Evolutionary conservation across 1,140 invertebrate genomes (phyloP).

Genomic region (Zophobas morio): DNA sequence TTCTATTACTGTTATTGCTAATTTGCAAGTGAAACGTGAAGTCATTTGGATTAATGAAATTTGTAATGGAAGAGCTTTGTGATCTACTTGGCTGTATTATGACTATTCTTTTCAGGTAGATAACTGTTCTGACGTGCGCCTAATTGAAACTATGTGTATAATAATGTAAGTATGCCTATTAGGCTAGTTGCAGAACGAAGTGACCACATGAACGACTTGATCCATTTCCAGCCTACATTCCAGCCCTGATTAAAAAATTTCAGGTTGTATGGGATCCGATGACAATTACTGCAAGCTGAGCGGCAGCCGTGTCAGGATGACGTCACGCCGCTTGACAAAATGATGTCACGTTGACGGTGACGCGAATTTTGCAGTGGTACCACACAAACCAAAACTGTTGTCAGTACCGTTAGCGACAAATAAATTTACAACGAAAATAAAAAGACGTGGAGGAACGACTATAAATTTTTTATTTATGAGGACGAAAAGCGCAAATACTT

Average conservation of each 20-base stretch:
- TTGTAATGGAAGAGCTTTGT: slow-evolving; percentile 14
- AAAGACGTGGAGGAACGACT: slow-evolving; percentile 18
- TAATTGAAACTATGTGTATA: slow-evolving; percentile 41
- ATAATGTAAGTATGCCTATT: slow-evolving; percentile 34
- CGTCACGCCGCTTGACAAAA: too few relatives aligned
- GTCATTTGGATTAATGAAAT: slow-evolving; percentile 9
- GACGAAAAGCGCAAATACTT: slow-evolving; percentile 28
- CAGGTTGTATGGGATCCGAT: slow-evolving; percentile 14
- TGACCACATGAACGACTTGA: slow-evolving; percentile 8
- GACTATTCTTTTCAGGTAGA: slow-evolving; percentile 38
- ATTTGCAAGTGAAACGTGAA: slow-evolving; percentile 13
- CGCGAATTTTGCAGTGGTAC: slow-evolving; percentile 15
- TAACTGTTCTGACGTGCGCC: slow-evolving; percentile 34
- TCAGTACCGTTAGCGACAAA: slow-evolving; percentile 15
- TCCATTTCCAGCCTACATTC: slow-evolving; percentile 19
- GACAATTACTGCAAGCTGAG: slow-evolving; percentile 1
- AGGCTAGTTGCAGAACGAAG: slow-evolving; percentile 28
- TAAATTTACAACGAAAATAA: slow-evolving; percentile 7
- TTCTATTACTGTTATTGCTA: slow-evolving; percentile 6
- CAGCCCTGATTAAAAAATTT: slow-evolving; percentile 26
- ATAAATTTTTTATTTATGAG: slow-evolving; percentile 25
- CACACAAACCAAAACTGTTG: slow-evolving; percentile 30
- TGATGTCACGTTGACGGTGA: too few relatives aligned
- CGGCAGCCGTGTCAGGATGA: background rate
- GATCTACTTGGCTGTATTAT: slow-evolving; percentile 20